These are phyloP conservation scores for Thamnophis sirtalis DNA, from an alignment of 2,113 vertebrate genomes.

Conservation along the genomic window DNA sequence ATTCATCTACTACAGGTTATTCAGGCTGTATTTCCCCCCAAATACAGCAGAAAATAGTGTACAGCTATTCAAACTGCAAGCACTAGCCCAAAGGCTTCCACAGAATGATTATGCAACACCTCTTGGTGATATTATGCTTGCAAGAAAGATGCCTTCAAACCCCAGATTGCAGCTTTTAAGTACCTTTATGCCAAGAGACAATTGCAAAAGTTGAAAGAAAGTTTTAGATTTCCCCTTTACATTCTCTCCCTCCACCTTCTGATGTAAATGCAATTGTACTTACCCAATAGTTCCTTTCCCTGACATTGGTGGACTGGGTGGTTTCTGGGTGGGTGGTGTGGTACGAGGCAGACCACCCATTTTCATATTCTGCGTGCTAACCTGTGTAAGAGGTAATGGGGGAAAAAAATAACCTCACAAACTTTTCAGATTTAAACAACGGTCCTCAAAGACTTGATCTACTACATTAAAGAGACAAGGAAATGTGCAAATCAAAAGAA, in stretches of 20 bases:
- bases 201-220: background rate
- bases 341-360: slow-evolving; percentile 91
- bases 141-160: background rate
- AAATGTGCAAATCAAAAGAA: slow-evolving; percentile 42
- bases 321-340: slow-evolving; percentile 96
- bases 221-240: background rate
- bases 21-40: slow-evolving; percentile 5
- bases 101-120: background rate
- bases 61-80: slow-evolving; percentile 19
- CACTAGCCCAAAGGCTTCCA: slow-evolving; percentile 1
- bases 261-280: slow-evolving; percentile 53
- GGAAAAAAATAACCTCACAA: slow-evolving; percentile 50
- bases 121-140: background rate
- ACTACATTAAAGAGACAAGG: slow-evolving; percentile 49
- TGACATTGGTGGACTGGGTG: slow-evolving; percentile 91
- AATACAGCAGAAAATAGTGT: slow-evolving; percentile 12
- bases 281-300: slow-evolving; percentile 98
- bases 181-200: background rate
- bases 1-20: background rate
- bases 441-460: slow-evolving; percentile 43
- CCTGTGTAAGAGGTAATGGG: slow-evolving; percentile 69
- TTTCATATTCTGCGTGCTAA: slow-evolving; percentile 98
- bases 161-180: background rate
- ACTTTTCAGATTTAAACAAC: slow-evolving; percentile 42
- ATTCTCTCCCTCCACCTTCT: background rate